Evolutionary conservation across 2,113 vertebrate genomes (phyloP).

Genomic region (Myrmecobius fasciatus): DNA sequence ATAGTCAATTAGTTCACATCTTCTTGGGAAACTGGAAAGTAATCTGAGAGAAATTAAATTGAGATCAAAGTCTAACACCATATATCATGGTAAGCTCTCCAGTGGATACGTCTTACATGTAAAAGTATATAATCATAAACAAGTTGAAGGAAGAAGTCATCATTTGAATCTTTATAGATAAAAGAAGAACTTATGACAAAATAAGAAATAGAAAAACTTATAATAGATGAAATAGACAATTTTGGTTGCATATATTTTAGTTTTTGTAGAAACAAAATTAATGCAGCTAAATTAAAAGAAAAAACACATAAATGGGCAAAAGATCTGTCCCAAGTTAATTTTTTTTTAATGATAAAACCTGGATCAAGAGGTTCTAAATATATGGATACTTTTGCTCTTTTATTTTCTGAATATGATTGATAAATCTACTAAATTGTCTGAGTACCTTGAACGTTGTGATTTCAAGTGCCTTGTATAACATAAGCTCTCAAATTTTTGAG

Average conservation of each 20-base stretch:
- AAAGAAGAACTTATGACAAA: not conserved
- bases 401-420: not conserved
- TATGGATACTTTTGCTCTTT: slow-evolving; percentile 29
- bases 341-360: not conserved
- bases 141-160: not conserved
- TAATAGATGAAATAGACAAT: not conserved
- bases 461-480: not conserved
- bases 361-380: not conserved
- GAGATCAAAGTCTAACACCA: not conserved
- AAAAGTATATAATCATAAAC: not conserved
- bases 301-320: not conserved
- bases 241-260: not conserved
- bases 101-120: not conserved
- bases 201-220: not conserved
- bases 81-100: not conserved
- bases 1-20: not conserved
- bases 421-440: not conserved
- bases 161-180: not conserved
- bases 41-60: not conserved
- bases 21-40: not conserved
- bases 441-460: not conserved
- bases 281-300: not conserved
- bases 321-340: not conserved
- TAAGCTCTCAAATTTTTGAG: not conserved
- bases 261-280: not conserved